Conservation (phyloP, 2,797 vertebrate species). For the Apodemus agrarius region DNA sequence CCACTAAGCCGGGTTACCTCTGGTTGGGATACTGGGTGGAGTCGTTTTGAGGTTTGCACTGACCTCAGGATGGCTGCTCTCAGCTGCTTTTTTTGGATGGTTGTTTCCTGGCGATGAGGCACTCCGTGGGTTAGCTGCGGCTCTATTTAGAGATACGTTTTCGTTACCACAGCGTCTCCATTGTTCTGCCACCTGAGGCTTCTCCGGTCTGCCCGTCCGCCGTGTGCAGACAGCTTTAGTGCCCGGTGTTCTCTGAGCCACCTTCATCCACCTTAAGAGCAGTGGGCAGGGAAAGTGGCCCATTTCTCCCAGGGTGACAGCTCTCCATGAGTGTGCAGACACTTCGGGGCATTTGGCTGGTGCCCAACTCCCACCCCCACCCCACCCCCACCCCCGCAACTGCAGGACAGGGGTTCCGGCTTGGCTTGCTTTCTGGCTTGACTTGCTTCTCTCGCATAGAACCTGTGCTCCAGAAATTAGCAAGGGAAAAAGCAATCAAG, state of each 20-base stretch:
- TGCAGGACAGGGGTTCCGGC: neutral
- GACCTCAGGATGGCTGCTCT: neutral
- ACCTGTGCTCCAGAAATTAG: neutral
- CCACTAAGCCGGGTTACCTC: neutral
- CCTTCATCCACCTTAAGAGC: neutral
- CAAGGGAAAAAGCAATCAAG: neutral
- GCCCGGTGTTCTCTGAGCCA: neutral
- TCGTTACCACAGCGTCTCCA: neutral
- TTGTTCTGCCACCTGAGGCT: neutral
- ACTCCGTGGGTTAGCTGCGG: neutral
- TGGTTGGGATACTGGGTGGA: neutral
- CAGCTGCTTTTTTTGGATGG: neutral
- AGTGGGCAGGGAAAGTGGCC: neutral
- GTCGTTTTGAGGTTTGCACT: conserved; percentile 37
- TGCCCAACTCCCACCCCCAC: neutral
- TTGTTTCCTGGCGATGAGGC: neutral
- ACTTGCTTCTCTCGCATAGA: neutral
- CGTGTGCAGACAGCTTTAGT: neutral
- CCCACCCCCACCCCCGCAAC: too few relatives aligned
- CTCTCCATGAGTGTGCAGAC: neutral
- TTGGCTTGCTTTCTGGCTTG: neutral
- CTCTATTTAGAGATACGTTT: neutral
- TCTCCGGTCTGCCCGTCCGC: neutral
- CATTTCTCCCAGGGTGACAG: neutral
- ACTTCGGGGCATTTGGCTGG: neutral